A percentile compares a stretch with the other conserved stretches of the same genome.
Conservation (phyloP, 1,140 invertebrate genomes). For the Tigriopus japonicus region DNA sequence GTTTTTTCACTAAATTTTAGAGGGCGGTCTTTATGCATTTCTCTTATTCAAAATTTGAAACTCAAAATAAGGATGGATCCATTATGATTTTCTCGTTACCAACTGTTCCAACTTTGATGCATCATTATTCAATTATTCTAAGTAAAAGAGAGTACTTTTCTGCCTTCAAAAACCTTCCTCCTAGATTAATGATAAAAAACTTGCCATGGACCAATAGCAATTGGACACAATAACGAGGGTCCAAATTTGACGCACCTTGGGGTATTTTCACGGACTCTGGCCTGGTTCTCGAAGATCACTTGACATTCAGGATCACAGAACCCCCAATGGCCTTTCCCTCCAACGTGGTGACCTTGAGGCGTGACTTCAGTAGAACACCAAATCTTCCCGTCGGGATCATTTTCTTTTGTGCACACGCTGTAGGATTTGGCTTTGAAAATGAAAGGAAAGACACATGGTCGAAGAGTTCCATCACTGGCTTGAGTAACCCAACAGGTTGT, state of each 20-base stretch:
- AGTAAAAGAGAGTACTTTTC: too few relatives aligned
- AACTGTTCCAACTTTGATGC: too few relatives aligned
- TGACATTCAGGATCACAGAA: neutral
- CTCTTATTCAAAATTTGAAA: too few relatives aligned
- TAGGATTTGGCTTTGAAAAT: neutral
- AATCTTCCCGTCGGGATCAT: slow-evolving; percentile 2
- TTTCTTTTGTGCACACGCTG: neutral
- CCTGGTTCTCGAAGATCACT: neutral
- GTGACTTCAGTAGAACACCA: slow-evolving; percentile 5
- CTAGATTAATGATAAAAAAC: too few relatives aligned
- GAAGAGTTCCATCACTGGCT: too few relatives aligned
- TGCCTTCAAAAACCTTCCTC: too few relatives aligned
- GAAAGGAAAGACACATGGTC: neutral
- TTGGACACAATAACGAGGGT: neutral
- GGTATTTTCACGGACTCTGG: neutral
- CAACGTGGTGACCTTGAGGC: neutral
- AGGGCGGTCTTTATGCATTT: too few relatives aligned
- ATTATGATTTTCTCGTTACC: too few relatives aligned
- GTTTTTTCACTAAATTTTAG: too few relatives aligned
- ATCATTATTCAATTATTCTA: too few relatives aligned
- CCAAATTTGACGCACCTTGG: neutral
- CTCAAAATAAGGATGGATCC: too few relatives aligned
- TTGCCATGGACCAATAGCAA: neutral
- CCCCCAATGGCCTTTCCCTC: neutral
- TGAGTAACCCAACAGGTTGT: too few relatives aligned